Conservation (phyloP, 2,888 invertebrate species). For the Schrankia costaestrigalis region DNA sequence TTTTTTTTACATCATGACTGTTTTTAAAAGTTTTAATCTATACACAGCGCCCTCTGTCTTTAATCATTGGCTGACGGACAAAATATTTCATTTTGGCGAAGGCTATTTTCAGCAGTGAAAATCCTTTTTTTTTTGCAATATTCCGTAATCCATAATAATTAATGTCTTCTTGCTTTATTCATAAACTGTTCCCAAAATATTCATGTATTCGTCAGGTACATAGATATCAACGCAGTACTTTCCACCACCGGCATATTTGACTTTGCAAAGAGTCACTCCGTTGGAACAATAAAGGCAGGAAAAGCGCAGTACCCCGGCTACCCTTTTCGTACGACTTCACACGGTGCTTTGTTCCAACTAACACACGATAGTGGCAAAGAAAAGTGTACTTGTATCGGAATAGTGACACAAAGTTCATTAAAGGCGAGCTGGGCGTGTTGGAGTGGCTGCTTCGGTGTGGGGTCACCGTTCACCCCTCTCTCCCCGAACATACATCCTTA, state of each 20-base stretch:
- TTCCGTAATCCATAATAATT: no score
- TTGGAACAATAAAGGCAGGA: constrained; percentile 60
- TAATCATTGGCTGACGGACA: no score
- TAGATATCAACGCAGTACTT: no score
- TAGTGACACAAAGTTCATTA: constrained; percentile 79
- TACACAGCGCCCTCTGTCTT: no score
- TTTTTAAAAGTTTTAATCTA: no score
- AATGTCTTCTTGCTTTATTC: no score
- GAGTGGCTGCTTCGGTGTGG: constrained; percentile 65
- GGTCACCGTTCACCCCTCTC: constrained; percentile 52
- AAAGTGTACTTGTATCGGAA: constrained; percentile 77
- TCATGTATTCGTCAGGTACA: no score
- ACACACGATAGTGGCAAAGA: constrained; percentile 72
- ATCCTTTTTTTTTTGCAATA: no score
- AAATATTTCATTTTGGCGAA: no score
- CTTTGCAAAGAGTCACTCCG: constrained; percentile 48
- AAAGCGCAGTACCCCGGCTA: constrained; percentile 59
- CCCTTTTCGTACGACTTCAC: constrained; percentile 68
- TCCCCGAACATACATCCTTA: constrained; percentile 19
- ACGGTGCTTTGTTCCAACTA: constrained; percentile 69
- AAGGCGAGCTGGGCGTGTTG: constrained; percentile 75
- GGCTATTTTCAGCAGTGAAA: no score
- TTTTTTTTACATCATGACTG: no score
- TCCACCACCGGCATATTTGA: constrained; percentile 44
- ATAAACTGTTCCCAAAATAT: no score